Evolutionary conservation across 2,888 invertebrate genomes (phyloP).

Genomic region (Cephus sareptanus): DNA sequence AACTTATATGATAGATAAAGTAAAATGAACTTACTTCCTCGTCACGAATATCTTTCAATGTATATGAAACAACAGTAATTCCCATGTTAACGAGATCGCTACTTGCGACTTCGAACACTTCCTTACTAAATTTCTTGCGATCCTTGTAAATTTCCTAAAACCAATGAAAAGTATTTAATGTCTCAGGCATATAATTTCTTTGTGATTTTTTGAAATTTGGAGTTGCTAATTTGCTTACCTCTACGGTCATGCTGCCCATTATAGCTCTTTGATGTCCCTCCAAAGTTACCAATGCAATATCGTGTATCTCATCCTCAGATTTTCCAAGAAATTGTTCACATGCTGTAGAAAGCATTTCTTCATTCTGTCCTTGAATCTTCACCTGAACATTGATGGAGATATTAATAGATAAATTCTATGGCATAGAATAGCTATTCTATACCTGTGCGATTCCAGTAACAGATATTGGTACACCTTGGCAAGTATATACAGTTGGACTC

Average conservation of each 20-base stretch:
- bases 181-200: not conserved
- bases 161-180: slow-evolving; percentile 9
- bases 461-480: slow-evolving; percentile 96
- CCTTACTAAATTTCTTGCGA: slow-evolving; percentile 94
- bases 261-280: slow-evolving; percentile 96
- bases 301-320: slow-evolving; percentile 86
- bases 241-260: slow-evolving; percentile 97
- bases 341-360: slow-evolving; percentile 89
- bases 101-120: slow-evolving; percentile 94
- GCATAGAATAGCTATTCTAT: slow-evolving; percentile 21
- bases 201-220: not conserved
- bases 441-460: slow-evolving; percentile 98
- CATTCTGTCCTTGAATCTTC: slow-evolving; percentile 89
- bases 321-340: slow-evolving; percentile 96
- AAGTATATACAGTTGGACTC: slow-evolving; percentile 95
- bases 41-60: slow-evolving; percentile 92
- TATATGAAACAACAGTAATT: slow-evolving; percentile 94
- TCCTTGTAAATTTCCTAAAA: slow-evolving; percentile 91
- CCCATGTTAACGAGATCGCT: slow-evolving; percentile 97
- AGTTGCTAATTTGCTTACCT: slow-evolving; percentile 65
- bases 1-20: not conserved
- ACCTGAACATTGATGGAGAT: slow-evolving; percentile 68
- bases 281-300: slow-evolving; percentile 90
- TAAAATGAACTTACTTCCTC: slow-evolving; percentile 80
- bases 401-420: not conserved